Conservation (phyloP, 2,113 vertebrate genomes). For the Pterocles orientalis region DNA sequence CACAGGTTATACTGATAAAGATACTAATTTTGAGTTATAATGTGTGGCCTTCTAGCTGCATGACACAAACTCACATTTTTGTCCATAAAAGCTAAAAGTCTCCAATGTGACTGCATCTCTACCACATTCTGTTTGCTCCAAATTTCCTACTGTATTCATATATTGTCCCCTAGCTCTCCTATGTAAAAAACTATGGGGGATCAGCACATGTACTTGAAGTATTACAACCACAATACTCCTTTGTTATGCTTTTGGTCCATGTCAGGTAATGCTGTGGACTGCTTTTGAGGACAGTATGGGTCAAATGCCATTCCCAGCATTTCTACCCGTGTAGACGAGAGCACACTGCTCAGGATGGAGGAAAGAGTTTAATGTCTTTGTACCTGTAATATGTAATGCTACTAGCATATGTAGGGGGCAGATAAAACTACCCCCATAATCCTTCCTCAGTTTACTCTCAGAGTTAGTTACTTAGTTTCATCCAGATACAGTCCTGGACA, state of each 20-base stretch:
- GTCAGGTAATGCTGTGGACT: not conserved
- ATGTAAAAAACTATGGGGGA: not conserved
- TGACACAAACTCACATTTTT: not conserved
- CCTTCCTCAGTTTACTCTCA: not conserved
- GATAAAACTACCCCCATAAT: not conserved
- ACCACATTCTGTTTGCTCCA: not conserved
- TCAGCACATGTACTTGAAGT: not conserved
- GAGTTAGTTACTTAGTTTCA: not conserved
- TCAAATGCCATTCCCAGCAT: not conserved
- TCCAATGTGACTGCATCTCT: not conserved
- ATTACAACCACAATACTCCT: not conserved
- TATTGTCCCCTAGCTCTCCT: not conserved
- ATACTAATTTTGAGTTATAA: not conserved
- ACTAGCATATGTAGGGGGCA: fast-evolving
- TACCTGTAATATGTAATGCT: not conserved
- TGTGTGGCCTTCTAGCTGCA: not conserved
- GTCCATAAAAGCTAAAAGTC: not conserved
- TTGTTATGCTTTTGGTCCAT: not conserved
- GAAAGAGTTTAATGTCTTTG: not conserved
- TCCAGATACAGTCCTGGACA: not conserved
- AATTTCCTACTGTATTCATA: not conserved
- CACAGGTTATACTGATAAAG: not conserved
- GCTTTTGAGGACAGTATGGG: not conserved
- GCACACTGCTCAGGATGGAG: not conserved
- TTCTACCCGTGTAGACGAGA: not conserved